Evolutionary conservation across 2,888 invertebrate genomes (phyloP), one percentile per base, ranked within the genome.

Genomic region (Proisotoma minuta): DNA sequence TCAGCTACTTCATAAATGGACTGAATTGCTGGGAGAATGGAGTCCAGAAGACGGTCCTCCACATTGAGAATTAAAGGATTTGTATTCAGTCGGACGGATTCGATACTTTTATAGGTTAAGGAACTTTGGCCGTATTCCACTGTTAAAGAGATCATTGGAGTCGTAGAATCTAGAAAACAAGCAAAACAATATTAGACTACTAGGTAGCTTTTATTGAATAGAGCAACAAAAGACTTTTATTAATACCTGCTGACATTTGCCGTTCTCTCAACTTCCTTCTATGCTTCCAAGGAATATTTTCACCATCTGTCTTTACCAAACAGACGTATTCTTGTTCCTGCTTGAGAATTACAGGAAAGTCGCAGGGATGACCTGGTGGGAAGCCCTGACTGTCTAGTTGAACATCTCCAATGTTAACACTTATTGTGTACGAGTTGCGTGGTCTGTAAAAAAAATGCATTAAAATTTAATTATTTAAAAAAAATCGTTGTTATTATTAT

Each of bases 331-430:
- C 60, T n/a, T 56, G 43, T 28, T 64, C 64, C 23, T 62, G 66
- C 40, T 59, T 39, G 1, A 71, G 40, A 18, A 71, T 53, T 1
- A 71, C 67, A 10, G 63, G 60, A 52, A 71, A 71, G 49, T 71
- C 71, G 29, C 50, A 39, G 27, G 60, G 61, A 34, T 34, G 40
- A 62, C 26, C 51, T 23, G 28, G 23, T 18, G 29, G 53, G 52
- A 59, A 54, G 10, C 57, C 43, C 22, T 69, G 71, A 51, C 65
- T 68, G 40, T 73, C 72, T 0, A 72, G 29, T 65, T 74, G 71
- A n/a, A 72, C 20, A 29, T 71, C 67, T 15, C 71, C 72, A 48
- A 71, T 27, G 23, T 60, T 48, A 15, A 65, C 8, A 5, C 59
- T 60, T 8, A 69, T 53, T 0, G 56, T 50, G 47, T 59, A 63